phyloP scores from a whole-genome alignment of 2,797 vertebrate genomes.

The Glossophaga mutica region DNA sequence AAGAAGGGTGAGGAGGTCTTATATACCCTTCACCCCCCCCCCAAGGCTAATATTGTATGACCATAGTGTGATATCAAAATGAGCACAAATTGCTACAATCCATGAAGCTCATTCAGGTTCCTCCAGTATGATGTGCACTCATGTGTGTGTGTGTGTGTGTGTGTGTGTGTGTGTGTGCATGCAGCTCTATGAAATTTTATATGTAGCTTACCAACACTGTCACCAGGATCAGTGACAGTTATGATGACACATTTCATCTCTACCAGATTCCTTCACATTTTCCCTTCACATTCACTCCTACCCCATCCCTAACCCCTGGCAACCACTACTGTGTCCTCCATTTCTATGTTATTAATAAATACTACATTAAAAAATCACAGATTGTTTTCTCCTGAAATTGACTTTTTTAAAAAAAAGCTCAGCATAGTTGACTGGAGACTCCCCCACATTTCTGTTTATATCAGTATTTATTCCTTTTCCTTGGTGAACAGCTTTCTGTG shows the following conservation, averaged over 20 bases:
- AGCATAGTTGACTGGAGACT: not conserved
- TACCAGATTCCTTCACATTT: not conserved
- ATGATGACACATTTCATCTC: not conserved
- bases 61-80: not conserved
- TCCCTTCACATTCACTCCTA: not conserved
- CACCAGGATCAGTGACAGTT: not conserved
- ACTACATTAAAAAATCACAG: not conserved
- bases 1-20: not conserved
- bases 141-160: accelerated
- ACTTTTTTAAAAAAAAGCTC: not conserved
- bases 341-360: not conserved
- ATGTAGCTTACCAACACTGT: not conserved
- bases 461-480: not conserved
- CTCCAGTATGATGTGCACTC: not conserved
- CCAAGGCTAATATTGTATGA: not conserved
- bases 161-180: accelerated
- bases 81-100: not conserved
- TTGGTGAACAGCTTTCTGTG: accelerated
- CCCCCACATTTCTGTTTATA: not conserved
- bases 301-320: not conserved
- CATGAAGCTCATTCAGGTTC: not conserved
- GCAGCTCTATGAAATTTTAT: not conserved
- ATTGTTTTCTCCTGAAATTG: not conserved
- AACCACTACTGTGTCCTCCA: not conserved
- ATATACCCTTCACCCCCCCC: not conserved